Evolutionary conservation across 2,888 invertebrate genomes (phyloP).

Genomic region (Morpho achilles): DNA sequence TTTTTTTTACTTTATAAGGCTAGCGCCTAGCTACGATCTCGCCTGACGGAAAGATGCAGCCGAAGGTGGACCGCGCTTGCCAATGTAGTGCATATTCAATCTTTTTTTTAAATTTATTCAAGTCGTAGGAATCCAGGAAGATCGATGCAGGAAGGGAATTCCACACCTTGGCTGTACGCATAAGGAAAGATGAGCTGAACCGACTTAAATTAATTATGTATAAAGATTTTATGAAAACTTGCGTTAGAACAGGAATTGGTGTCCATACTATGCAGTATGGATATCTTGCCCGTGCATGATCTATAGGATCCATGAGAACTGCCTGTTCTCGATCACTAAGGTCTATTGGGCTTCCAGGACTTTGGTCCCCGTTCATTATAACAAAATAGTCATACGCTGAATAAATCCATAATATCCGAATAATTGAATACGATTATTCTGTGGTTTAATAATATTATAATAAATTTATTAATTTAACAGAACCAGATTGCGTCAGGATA

Average conservation of each 20-base stretch:
- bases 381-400: constrained; percentile 12
- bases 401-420: constrained; percentile 17
- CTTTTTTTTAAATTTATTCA: too few relatives aligned
- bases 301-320: constrained; percentile 73
- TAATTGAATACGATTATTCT: neutral
- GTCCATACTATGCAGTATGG: constrained; percentile 98
- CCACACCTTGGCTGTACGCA: too few relatives aligned
- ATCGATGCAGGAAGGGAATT: too few relatives aligned
- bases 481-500: too few relatives aligned
- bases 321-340: constrained; percentile 54
- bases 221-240: constrained; percentile 43
- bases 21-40: too few relatives aligned
- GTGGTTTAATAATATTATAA: neutral
- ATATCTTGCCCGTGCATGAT: constrained; percentile 81
- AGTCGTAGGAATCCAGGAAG: too few relatives aligned
- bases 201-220: neutral
- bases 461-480: too few relatives aligned
- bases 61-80: too few relatives aligned
- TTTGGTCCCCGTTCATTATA: constrained; percentile 54
- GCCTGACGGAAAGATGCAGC: too few relatives aligned
- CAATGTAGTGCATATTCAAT: too few relatives aligned
- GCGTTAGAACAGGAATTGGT: constrained; percentile 94
- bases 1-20: too few relatives aligned
- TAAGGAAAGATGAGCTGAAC: too few relatives aligned
- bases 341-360: constrained; percentile 51